These are phyloP conservation scores for Cephus nigrinus DNA, from an alignment of 2,888 invertebrate species.

Conservation along the genomic window DNA sequence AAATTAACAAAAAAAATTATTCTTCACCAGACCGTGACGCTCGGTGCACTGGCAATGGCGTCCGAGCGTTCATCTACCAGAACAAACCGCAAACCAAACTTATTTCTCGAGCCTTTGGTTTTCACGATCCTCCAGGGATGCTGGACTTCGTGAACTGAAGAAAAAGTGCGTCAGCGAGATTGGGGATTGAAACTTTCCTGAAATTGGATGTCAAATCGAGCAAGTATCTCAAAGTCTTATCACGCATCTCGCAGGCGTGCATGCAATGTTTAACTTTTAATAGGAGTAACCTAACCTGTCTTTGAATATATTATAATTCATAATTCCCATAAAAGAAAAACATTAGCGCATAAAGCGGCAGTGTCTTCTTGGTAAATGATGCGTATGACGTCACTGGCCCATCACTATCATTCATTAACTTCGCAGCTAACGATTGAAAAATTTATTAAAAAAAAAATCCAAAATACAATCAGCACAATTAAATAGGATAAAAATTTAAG, in stretches of 20 bases:
- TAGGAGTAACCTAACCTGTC: too few species aligned
- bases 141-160: constrained; percentile 22
- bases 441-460: too few species aligned
- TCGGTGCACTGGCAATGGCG: constrained; percentile 17
- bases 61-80: constrained; percentile 5
- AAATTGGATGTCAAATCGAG: constrained; percentile 57
- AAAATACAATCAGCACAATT: too few species aligned
- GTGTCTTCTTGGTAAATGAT: too few species aligned
- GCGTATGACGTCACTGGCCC: too few species aligned
- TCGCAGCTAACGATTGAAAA: too few species aligned
- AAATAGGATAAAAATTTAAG: too few species aligned
- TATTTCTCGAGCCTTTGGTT: constrained; percentile 48
- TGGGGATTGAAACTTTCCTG: constrained; percentile 57
- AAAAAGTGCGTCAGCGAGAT: constrained; percentile 34
- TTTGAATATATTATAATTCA: too few species aligned
- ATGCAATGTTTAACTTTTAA: constrained; percentile 38
- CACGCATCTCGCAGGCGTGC: constrained; percentile 34
- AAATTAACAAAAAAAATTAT: constrained; percentile 16
- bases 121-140: constrained; percentile 41
- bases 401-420: too few species aligned
- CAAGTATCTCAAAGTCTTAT: constrained; percentile 44
- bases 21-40: constrained; percentile 31
- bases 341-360: too few species aligned
- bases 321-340: too few species aligned
- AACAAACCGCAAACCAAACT: constrained; percentile 38